Base-by-base conservation (phyloP, 2,888 invertebrate genomes). In the Xylocampa areola region DNA sequence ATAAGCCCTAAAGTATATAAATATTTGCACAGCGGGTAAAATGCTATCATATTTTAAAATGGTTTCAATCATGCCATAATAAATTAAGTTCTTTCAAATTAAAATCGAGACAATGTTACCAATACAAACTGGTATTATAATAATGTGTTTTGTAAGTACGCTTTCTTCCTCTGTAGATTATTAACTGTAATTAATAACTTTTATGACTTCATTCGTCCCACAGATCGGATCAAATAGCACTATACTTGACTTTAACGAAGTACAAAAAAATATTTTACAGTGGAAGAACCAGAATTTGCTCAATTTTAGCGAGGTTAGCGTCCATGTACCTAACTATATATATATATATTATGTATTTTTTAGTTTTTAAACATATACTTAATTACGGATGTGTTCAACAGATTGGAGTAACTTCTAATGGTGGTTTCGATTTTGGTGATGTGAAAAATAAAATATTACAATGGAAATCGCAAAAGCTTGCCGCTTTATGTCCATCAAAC, bases 381-480 rank as follows among this genome's bases (percentile, higher is more conserved):
- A 39, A 58, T 5, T 17, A 13, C 5, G 35, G 16, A 0, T 44
- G 4, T 44, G 14, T 30, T 68, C 81, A 68, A 11, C 73, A 94
- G 93, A 81, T 89, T 33, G 91, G 89, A 16, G 91, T 85, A 16
- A 76, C 86, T 8, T 78, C 89, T 25, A 91, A 91, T 52, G 93
- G 92, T 19, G 86, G 91, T 21, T 92, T 94, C 74, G 94, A 94
- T 73, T 84, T 94, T 37, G 87, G 81, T 66, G 91, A 92, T 50
- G 90, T 94, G 1, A 94, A 94, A 82, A 94, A 92, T 67, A 94
- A 94, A 86, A 81, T 94, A 67, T 59, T 93, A 17, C 93, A 94
- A 80, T 94, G 94, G 94, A 93, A 94, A 85, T 84, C 86, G 4
- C 91, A 94, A 75, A 94, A 94, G 74, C 68, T 94, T n/a, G 73